Evolutionary conservation across 2,888 invertebrate species (phyloP).

Genomic region (Eilema caniola): DNA sequence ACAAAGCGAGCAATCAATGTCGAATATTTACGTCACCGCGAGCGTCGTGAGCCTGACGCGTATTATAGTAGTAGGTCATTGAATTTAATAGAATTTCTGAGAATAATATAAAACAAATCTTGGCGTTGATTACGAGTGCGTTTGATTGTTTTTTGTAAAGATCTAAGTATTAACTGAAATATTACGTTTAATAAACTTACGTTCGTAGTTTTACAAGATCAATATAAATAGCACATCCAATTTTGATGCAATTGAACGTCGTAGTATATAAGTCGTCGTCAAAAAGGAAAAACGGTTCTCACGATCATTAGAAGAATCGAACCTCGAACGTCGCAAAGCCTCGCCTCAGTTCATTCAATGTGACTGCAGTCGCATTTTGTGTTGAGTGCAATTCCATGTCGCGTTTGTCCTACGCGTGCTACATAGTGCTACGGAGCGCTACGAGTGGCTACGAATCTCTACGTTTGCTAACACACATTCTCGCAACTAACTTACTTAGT

Average conservation of each 20-base stretch:
- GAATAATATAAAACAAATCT: slow-evolving; percentile 1
- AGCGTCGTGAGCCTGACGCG: slow-evolving; percentile 41
- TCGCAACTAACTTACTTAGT: background rate
- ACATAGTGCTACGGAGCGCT: slow-evolving; percentile 1
- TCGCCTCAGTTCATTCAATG: background rate
- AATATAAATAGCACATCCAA: too few species aligned
- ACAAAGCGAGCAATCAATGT: slow-evolving; percentile 32
- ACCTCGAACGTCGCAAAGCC: background rate
- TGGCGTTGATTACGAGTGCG: background rate
- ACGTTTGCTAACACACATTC: background rate
- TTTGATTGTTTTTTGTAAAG: background rate
- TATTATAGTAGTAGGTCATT: slow-evolving; percentile 36
- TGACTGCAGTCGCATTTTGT: slow-evolving; percentile 4
- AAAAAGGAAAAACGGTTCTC: background rate
- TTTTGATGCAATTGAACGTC: too few species aligned
- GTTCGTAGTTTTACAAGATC: background rate
- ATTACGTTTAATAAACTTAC: background rate
- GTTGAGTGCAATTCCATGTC: slow-evolving; percentile 8
- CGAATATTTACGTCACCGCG: slow-evolving; percentile 31
- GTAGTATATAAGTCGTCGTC: too few species aligned
- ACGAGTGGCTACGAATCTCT: background rate
- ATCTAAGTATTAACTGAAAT: background rate
- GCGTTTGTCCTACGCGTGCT: background rate
- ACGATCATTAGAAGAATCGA: background rate
- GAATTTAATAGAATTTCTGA: slow-evolving; percentile 29